Evolutionary conservation across 2,888 invertebrate species (phyloP).

Genomic region (Macroteleia sp.): DNA sequence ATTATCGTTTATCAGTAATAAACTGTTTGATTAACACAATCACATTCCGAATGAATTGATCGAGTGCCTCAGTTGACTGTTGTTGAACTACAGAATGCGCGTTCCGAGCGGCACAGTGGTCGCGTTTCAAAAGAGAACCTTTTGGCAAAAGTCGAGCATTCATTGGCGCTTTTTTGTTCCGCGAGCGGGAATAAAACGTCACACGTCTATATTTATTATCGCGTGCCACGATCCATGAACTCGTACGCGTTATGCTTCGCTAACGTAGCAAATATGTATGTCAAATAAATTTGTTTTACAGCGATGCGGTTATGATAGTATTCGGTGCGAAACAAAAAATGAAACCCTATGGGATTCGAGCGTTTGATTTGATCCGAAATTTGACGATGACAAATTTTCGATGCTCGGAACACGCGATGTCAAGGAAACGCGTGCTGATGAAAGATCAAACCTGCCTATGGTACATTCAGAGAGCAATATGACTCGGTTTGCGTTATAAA

Average conservation of each 20-base stretch:
- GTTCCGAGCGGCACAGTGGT: constrained; percentile 50
- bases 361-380: too few species aligned
- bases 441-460: too few species aligned
- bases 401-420: too few species aligned
- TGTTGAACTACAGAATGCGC: constrained; percentile 36
- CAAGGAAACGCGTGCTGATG: too few species aligned
- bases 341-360: too few species aligned
- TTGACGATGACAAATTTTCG: too few species aligned
- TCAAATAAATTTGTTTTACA: too few species aligned
- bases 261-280: constrained; percentile 9
- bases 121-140: constrained; percentile 58
- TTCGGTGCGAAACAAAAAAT: too few species aligned
- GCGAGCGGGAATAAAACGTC: constrained; percentile 48
- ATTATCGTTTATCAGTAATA: constrained; percentile 38
- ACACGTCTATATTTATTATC: constrained; percentile 50
- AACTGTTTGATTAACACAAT: constrained; percentile 42
- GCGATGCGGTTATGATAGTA: too few species aligned
- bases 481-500: too few species aligned
- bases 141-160: constrained; percentile 61
- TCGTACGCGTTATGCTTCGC: constrained; percentile 5
- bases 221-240: constrained; percentile 18
- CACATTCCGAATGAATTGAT: constrained; percentile 30
- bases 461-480: too few species aligned
- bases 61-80: constrained; percentile 38
- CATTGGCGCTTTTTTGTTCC: constrained; percentile 57